Evolutionary conservation across 1,140 invertebrate species (phyloP), one percentile per base, ranked within the genome.

Genomic region (Hylyphantes graminicola): DNA sequence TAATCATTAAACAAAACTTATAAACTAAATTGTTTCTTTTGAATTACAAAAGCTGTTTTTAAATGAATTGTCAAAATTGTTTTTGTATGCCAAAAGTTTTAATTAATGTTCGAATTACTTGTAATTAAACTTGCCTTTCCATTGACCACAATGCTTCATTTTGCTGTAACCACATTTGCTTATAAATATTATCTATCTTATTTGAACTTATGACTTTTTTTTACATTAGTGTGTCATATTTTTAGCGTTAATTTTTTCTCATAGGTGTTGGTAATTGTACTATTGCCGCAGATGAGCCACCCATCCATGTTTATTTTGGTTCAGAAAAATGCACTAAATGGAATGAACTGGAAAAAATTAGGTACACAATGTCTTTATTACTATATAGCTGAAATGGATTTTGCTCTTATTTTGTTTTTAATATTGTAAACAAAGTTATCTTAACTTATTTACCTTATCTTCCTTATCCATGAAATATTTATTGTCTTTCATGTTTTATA

Each of bases 261-360:
- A 5, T 53, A 81, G 78, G 85, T 55, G n/a, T 54, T n/a, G 85
- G 85, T 61, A 85, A 85, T 17, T 85, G 85, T 50, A 68, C 48
- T 11, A 68, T 73, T 48, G 54, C 85, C 35, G 17, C 35, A 1
- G 72, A 85, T 76, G 85, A 85, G 10, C 85, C 85, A n/a, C 70
- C 72, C 13, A 76, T 85, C 51, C 17, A 21, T 75, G 77, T 85
- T 15, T 81, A 54, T 68, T 85, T 81, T 85, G 85, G 85, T 35
- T 61, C 75, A 13, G 61, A 81, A 86, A 19, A 83, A 64, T 77
- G 73, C 80, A 75, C 81, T 57, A 77, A 87, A 75, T 78, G 83
- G 80, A 72, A 82, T 21, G 72, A 78, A 55, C 54, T 86, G 13
- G 85, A 87, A 57, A 61, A 75, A 54, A 75, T 75, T 48, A 74